Evolutionary conservation across 2,888 invertebrate species (phyloP).

Genomic region (Trissoscelio sp.): DNA sequence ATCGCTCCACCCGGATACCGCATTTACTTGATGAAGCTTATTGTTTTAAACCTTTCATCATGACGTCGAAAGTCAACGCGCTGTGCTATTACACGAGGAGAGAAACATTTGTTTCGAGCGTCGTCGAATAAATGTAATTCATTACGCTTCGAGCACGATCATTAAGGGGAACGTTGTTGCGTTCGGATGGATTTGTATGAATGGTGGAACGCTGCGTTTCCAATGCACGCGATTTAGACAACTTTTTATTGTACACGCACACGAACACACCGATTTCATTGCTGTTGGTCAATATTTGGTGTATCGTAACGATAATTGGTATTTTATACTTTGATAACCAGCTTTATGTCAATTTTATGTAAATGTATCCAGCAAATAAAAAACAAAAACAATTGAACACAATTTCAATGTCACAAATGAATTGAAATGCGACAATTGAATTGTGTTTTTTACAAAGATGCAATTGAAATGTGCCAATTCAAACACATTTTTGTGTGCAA

Average conservation of each 20-base stretch:
- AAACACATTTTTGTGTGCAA: no score
- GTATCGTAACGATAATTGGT: constrained; percentile 11
- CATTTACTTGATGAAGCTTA: constrained; percentile 62
- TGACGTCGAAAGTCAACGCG: constrained; percentile 51
- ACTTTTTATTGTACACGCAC: background rate
- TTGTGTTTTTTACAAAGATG: no score
- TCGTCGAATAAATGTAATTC: constrained; percentile 61
- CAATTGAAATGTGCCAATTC: no score
- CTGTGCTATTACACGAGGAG: constrained; percentile 52
- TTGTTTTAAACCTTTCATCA: constrained; percentile 63
- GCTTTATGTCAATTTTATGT: no score
- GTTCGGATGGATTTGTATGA: constrained; percentile 38
- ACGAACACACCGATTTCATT: constrained; percentile 6
- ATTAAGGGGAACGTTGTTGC: constrained; percentile 49
- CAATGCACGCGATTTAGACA: constrained; percentile 36
- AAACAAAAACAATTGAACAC: no score
- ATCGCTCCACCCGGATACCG: constrained; percentile 62
- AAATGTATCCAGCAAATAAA: no score
- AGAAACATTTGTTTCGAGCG: constrained; percentile 51
- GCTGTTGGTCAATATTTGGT: constrained; percentile 26
- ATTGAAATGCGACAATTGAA: no score
- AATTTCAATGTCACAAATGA: no score
- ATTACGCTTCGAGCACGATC: constrained; percentile 32
- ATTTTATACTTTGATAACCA: no score
- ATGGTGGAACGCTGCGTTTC: constrained; percentile 14